Conservation (phyloP, 2,888 invertebrate genomes). For the Notocelia uddmanniana region DNA sequence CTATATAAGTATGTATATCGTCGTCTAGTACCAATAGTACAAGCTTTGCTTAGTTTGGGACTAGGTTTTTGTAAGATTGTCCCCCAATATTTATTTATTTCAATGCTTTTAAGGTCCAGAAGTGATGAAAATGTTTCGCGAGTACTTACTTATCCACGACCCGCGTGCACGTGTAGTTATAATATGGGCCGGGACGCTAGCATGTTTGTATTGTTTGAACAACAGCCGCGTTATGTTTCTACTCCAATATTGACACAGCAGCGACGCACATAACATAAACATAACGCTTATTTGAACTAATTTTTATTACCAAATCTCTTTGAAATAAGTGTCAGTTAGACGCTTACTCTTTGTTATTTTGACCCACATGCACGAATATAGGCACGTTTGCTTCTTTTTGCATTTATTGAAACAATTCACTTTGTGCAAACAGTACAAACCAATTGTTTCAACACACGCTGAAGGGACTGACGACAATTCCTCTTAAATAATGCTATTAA, state of each 20-base stretch:
- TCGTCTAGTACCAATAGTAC: too few species aligned
- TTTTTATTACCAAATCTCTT: constrained; percentile 63
- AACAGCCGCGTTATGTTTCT: constrained; percentile 64
- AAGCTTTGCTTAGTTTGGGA: too few species aligned
- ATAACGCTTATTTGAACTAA: constrained; percentile 64
- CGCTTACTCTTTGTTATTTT: constrained; percentile 4
- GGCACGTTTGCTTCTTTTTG: not conserved
- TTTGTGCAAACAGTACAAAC: not conserved
- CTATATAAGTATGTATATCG: too few species aligned
- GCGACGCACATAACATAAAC: constrained; percentile 59
- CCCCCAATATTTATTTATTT: too few species aligned
- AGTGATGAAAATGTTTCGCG: too few species aligned
- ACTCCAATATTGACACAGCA: constrained; percentile 73
- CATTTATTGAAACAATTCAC: not conserved
- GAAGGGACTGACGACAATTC: too few species aligned
- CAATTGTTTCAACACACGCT: not conserved
- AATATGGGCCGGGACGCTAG: constrained; percentile 73
- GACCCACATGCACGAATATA: not conserved
- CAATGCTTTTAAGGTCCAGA: too few species aligned
- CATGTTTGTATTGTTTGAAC: constrained; percentile 76
- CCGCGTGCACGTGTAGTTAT: constrained; percentile 63
- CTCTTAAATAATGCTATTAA: not conserved
- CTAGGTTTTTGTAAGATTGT: too few species aligned
- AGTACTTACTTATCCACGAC: constrained; percentile 33
- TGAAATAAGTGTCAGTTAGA: constrained; percentile 14